Evolutionary conservation across 2,797 vertebrate genomes (phyloP).

Genomic region (Lacerta bilineata): DNA sequence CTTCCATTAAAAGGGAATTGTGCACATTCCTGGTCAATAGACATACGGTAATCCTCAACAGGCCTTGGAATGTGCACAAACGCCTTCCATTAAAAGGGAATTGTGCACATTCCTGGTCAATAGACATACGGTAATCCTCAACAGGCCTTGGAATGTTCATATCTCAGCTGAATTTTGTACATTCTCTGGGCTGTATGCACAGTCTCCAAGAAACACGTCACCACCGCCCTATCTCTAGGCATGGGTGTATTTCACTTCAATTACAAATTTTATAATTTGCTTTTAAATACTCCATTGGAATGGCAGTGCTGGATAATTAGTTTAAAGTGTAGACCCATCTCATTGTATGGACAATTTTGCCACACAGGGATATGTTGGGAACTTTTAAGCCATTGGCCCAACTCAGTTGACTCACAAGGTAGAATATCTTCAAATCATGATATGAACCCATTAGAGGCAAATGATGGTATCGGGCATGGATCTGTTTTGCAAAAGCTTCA

Average conservation of each 20-base stretch:
- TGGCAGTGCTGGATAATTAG: not conserved
- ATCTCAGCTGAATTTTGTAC: too few relatives aligned
- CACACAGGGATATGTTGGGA: not conserved
- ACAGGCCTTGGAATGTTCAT: too few relatives aligned
- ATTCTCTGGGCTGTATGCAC: too few relatives aligned
- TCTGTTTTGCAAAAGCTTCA: not conserved
- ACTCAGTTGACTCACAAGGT: not conserved
- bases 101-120: too few relatives aligned
- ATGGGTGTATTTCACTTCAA: not conserved
- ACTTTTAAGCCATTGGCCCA: not conserved
- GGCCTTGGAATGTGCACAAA: too few relatives aligned
- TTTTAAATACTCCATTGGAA: not conserved
- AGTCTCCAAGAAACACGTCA: too few relatives aligned
- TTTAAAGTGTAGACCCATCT: not conserved
- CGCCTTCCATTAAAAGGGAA: too few relatives aligned
- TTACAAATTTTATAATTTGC: not conserved
- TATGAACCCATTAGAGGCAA: not conserved
- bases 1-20: too few relatives aligned
- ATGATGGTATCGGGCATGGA: not conserved
- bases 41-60: too few relatives aligned
- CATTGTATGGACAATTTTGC: not conserved
- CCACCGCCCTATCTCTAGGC: not conserved
- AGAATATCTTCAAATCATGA: not conserved
- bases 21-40: too few relatives aligned
- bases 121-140: too few relatives aligned